Conservation (phyloP, 2,888 invertebrate genomes). For the Melinopterus prodromus region DNA sequence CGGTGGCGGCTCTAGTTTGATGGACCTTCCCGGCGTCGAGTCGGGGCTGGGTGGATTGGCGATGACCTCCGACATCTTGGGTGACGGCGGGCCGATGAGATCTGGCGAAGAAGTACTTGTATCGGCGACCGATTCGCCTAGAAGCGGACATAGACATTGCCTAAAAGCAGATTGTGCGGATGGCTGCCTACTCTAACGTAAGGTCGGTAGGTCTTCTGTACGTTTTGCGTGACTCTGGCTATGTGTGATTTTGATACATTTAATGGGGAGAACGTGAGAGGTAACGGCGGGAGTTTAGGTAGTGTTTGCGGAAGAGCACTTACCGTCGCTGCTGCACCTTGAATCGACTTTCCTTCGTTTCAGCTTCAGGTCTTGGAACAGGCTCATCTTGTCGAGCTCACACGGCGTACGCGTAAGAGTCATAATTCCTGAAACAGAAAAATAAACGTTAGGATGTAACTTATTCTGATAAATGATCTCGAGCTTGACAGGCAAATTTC, state of each 20-base stretch:
- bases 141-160: slow-evolving; percentile 62
- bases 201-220: slow-evolving; percentile 28
- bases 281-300: slow-evolving; percentile 16
- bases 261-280: slow-evolving; percentile 28
- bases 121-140: slow-evolving; percentile 92
- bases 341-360: slow-evolving; percentile 98
- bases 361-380: slow-evolving; percentile 97
- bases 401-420: slow-evolving; percentile 97
- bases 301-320: slow-evolving; percentile 54
- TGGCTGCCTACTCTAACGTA: slow-evolving; percentile 54
- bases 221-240: background rate
- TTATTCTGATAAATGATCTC: too few relatives aligned
- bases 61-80: slow-evolving; percentile 76
- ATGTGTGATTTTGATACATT: background rate
- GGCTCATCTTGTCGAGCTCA: slow-evolving; percentile 98
- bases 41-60: slow-evolving; percentile 67
- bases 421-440: slow-evolving; percentile 85
- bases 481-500: too few relatives aligned
- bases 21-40: slow-evolving; percentile 66
- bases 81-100: slow-evolving; percentile 83
- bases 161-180: slow-evolving; percentile 57
- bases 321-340: slow-evolving; percentile 95
- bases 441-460: slow-evolving; percentile 9
- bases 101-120: slow-evolving; percentile 93
- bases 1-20: slow-evolving; percentile 60